These are phyloP conservation scores for Orientallactaga bullata DNA, from an alignment of 2,113 vertebrate species.

Conservation along the genomic window DNA sequence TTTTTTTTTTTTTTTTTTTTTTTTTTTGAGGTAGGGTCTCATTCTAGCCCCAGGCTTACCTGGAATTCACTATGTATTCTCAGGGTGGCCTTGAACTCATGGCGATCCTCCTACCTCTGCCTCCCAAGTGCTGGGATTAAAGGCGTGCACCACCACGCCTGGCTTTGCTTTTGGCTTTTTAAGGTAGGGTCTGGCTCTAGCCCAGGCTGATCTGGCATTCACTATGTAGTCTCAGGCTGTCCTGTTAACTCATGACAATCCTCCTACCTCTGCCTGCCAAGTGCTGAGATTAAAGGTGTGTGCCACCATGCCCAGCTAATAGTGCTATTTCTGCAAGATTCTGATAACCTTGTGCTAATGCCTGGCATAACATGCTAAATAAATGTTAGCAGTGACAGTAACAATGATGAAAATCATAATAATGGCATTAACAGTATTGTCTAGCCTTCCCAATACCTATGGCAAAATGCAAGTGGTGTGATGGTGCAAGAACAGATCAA, in stretches of 20 bases:
- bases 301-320: neutral
- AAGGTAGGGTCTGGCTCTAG: neutral
- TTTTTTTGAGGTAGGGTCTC: neutral
- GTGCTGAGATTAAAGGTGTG: too few relatives aligned
- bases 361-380: neutral
- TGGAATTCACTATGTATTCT: neutral
- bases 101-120: too few relatives aligned
- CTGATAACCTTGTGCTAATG: neutral
- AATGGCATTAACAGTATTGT: neutral
- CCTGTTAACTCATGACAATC: too few relatives aligned
- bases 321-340: neutral
- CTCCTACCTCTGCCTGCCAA: too few relatives aligned
- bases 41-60: neutral
- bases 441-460: neutral
- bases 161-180: neutral
- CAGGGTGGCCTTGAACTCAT: too few relatives aligned
- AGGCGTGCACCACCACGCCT: too few relatives aligned
- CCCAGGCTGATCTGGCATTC: neutral
- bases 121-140: too few relatives aligned
- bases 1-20: too few relatives aligned
- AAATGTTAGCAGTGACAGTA: neutral
- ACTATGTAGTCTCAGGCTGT: too few relatives aligned
- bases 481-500: neutral
- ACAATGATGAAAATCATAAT: neutral
- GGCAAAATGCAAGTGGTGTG: neutral